phyloP scores from a whole-genome alignment of 2,888 invertebrate species.

The Tridacna crocea region DNA sequence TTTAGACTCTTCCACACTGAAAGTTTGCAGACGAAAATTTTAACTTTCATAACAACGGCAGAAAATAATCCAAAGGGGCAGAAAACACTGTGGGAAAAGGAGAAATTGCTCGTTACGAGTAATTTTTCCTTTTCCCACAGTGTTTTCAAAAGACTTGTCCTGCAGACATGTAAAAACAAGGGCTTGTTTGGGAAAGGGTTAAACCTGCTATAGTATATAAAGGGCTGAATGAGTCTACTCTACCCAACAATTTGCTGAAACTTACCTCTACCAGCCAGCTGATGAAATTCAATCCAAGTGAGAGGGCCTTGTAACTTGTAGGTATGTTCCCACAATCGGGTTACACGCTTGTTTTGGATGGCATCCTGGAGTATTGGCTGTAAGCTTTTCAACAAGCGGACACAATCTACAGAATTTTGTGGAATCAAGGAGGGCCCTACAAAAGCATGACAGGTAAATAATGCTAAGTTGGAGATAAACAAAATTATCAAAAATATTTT shows the following conservation, averaged over 20 bases:
- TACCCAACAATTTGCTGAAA: not conserved
- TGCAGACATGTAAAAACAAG: no score
- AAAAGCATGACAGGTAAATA: not conserved
- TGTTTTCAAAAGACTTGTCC: not conserved
- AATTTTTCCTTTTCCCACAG: not conserved
- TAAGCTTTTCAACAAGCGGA: conserved; percentile 94
- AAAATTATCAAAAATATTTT: no score
- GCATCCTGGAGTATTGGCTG: conserved; percentile 97
- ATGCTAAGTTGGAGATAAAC: no score
- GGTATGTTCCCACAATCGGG: conserved; percentile 95
- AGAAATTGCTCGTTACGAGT: not conserved
- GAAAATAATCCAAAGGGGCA: no score
- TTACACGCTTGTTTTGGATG: conserved; percentile 92
- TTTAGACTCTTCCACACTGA: no score
- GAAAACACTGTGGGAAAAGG: not conserved
- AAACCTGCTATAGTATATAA: no score
- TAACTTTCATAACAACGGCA: no score
- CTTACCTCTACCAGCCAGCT: conserved; percentile 93
- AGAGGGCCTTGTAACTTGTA: conserved; percentile 97
- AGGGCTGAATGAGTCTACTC: no score
- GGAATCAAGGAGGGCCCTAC: conserved; percentile 75
- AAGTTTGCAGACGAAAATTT: no score
- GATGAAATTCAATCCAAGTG: conserved; percentile 99
- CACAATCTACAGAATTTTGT: conserved; percentile 93
- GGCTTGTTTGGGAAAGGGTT: no score